Percentiles rank a stretch among this genome's conserved stretches.
Conservation (phyloP, 2,888 invertebrate genomes). For the Elegia similella region DNA sequence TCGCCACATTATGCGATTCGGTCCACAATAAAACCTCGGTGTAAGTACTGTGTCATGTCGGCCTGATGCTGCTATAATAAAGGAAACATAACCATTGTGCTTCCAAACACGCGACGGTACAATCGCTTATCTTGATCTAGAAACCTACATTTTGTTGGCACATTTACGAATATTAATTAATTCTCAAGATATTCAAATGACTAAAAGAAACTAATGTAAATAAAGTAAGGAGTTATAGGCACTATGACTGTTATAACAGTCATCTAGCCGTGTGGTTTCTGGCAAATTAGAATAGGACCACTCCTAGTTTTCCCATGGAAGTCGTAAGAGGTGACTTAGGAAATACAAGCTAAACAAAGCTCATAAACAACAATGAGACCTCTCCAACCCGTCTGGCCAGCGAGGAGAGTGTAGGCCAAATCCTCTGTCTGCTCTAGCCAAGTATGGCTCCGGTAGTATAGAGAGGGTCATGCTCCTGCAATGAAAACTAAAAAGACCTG, state of each 20-base stretch:
- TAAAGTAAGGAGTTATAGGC: neutral
- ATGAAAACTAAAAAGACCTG: too few species aligned
- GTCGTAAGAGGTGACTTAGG: too few species aligned
- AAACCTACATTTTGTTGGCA: constrained; percentile 6
- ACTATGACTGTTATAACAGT: neutral
- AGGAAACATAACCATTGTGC: constrained; percentile 9
- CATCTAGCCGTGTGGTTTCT: too few species aligned
- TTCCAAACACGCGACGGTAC: neutral
- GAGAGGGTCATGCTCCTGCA: too few species aligned
- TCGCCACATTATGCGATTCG: constrained; percentile 33
- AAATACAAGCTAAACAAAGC: too few species aligned
- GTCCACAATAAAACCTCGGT: constrained; percentile 30
- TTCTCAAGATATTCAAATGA: constrained; percentile 16
- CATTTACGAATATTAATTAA: constrained; percentile 20
- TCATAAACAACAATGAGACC: too few species aligned
- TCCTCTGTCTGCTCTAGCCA: too few species aligned
- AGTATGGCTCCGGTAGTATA: too few species aligned
- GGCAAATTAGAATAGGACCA: too few species aligned
- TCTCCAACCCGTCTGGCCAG: too few species aligned
- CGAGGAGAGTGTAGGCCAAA: too few species aligned
- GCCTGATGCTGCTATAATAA: constrained; percentile 18
- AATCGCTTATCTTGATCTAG: neutral
- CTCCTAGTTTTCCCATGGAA: too few species aligned
- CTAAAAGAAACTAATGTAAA: neutral
- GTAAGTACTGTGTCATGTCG: constrained; percentile 29